phyloP scores from a whole-genome alignment of 2,888 invertebrate species.

The Rhagophthalmus giganteus region DNA sequence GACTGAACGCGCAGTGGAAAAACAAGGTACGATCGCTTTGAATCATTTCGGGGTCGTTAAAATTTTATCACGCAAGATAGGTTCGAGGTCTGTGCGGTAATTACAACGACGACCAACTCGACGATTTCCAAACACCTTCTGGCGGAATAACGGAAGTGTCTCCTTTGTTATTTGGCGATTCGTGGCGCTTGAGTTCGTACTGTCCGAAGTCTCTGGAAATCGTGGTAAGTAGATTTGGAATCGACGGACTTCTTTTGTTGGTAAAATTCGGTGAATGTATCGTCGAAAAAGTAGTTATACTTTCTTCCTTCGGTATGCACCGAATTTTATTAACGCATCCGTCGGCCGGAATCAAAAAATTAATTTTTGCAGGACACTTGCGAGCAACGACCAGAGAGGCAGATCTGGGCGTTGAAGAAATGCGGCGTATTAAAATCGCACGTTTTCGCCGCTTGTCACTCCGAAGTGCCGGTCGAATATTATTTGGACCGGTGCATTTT shows the following conservation, averaged over 20 bases:
- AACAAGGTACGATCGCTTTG: constrained; percentile 63
- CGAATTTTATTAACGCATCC: too few relatives aligned
- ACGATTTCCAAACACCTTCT: constrained; percentile 85
- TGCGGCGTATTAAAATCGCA: constrained; percentile 76
- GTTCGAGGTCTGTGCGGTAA: constrained; percentile 86
- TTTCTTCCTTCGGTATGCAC: too few relatives aligned
- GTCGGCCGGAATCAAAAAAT: too few relatives aligned
- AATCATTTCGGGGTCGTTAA: background rate
- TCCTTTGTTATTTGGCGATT: constrained; percentile 79
- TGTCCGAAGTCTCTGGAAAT: constrained; percentile 68
- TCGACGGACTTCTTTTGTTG: too few relatives aligned
- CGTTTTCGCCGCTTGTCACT: constrained; percentile 77
- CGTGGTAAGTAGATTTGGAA: constrained; percentile 51
- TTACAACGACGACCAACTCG: constrained; percentile 79
- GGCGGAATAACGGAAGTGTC: constrained; percentile 77
- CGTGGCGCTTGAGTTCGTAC: constrained; percentile 80
- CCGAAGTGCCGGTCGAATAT: constrained; percentile 72
- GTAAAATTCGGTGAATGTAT: too few relatives aligned
- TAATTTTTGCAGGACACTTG: constrained; percentile 88
- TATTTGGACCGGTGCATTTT: constrained; percentile 77
- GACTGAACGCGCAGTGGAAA: constrained; percentile 77
- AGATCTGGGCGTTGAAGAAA: constrained; percentile 76
- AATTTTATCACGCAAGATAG: constrained; percentile 19
- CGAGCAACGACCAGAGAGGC: constrained; percentile 71
- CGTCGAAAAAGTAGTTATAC: too few relatives aligned